Evolutionary conservation across 2,888 invertebrate species (phyloP), one percentile per base, ranked within the genome.

Genomic region (Adineta ricciae): DNA sequence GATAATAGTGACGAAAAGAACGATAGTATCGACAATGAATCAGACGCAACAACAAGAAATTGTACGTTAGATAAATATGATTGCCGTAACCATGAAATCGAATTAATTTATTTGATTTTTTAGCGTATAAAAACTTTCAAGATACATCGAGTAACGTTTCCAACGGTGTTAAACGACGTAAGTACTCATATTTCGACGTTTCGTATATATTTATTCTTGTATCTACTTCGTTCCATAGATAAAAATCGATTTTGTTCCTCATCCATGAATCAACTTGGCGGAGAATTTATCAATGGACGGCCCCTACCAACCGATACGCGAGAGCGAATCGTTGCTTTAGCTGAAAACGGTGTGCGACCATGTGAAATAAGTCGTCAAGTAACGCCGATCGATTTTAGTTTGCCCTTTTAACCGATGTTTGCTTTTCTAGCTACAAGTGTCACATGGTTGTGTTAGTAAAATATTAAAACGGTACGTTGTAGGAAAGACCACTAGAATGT

Each of bases 231-330:
- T n/a, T n/a, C n/a, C n/a, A 14, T n/a, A 56, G 83, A 52, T 24
- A 83, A 83, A 56, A 56, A 52, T 36, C 83, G 83, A 21, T 56
- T 54, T 52, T 54, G 83, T 14, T 82, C 85, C 14, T 84, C 86
- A 36, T 86, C 86, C 41, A 84, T 86, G 38, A 86, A 86, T 84
- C 86, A 86, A 52, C 50, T 86, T 0, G 86, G 86, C 5, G 86
- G 86, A 21, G 86, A 86, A 52, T 86, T 86, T 41, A 86, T 86
- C 16, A 86, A 86, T 72, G 86, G 86, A 21, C 46, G 86, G n/a
- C 86, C 86, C 2, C 83, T 86, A 72, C 86, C 86, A 36, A 56
- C 82, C n/a, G 86, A 86, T 32, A 84, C 84, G 9, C 84, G 86
- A 27, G 84, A 86, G 72, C 41, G 50, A 54, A 86, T 86, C 19